Evolutionary conservation across 2,888 invertebrate genomes (phyloP), one percentile per base, ranked within the genome.

Genomic region (Phyllotreta cruciferae): DNA sequence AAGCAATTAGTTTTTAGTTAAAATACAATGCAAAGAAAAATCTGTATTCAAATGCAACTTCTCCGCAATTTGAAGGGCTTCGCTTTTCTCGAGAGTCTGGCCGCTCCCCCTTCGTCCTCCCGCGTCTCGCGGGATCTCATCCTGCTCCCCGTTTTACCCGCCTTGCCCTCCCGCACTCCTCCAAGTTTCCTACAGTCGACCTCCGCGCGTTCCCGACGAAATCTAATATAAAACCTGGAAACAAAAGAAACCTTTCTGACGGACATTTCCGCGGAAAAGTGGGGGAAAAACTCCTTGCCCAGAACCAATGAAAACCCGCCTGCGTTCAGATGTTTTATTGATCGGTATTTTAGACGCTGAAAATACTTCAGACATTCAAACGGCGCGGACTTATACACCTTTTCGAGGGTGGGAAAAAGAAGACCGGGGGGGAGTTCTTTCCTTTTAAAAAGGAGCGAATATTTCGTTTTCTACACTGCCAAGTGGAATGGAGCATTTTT

Each of bases 261-360:
- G 78, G 78, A 78, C 79, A 78, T 78, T 78, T 78, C 79, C 77
- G 76, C 70, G 75, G 73, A 76, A 76, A 77, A 78, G 75, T 75
- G 75, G 77, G 79, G 80, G 78, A 81, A 81, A 80, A 81, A 79
- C 79, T 80, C 78, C 79, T 80, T 79, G 79, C 78, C 73, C 78
- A 70, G 69, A 77, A 78, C 79, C 79, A 80, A 80, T 80, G 78
- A 75, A 78, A 79, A 76, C 77, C 75, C 75, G 71, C 75, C 78
- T 73, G 73, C 75, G 78, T 77, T 77, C 79, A 78, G 80, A 79
- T 80, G 80, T 80, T 80, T 78, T 80, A 80, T 80, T 79, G 80
- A 80, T 80, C 80, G 78, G 77, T 76, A 79, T 78, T 78, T 79
- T 73, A 79, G 79, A 79, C 79, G 79, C 75, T 76, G 71, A 71